A percentile compares a stretch with the other conserved stretches of the same genome.
Evolutionary conservation across 64 coral and sea anemone genomes (phyloP).

Genomic region (Pachyseris speciosa): DNA sequence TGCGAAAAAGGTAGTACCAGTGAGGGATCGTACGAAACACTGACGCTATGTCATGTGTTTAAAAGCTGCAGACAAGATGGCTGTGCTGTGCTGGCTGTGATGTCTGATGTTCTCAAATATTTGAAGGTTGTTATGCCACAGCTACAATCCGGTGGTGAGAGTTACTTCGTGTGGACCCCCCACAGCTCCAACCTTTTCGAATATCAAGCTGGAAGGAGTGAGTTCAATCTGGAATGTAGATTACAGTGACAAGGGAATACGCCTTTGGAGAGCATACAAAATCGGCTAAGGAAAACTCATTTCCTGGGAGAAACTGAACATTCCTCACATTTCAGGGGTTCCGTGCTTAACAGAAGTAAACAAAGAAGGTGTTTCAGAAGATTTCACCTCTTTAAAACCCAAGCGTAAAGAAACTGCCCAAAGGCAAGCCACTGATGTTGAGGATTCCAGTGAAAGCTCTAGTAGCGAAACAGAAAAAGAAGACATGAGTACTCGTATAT

Average conservation of each 20-base stretch:
- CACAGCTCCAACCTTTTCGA: not conserved
- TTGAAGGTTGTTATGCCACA: not conserved
- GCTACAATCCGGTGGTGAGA: not conserved
- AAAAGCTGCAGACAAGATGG: not conserved
- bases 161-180: constrained; percentile 14
- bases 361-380: not conserved
- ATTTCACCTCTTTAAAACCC: not conserved
- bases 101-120: not conserved
- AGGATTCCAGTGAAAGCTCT: not conserved
- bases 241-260: not conserved
- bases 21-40: not conserved
- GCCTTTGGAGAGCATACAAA: constrained; percentile 1
- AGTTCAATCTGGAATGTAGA: constrained; percentile 18
- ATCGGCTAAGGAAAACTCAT: not conserved
- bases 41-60: not conserved
- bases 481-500: not conserved
- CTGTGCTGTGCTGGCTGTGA: not conserved
- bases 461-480: not conserved
- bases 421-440: not conserved
- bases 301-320: not conserved
- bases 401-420: not conserved
- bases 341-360: constrained; percentile 15
- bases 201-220: constrained; percentile 16
- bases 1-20: not conserved
- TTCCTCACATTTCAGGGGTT: not conserved